Percentiles rank a stretch among this genome's conserved stretches.
Evolutionary conservation across 2,888 invertebrate species (phyloP).

Genomic region (Odontothrips loti): DNA sequence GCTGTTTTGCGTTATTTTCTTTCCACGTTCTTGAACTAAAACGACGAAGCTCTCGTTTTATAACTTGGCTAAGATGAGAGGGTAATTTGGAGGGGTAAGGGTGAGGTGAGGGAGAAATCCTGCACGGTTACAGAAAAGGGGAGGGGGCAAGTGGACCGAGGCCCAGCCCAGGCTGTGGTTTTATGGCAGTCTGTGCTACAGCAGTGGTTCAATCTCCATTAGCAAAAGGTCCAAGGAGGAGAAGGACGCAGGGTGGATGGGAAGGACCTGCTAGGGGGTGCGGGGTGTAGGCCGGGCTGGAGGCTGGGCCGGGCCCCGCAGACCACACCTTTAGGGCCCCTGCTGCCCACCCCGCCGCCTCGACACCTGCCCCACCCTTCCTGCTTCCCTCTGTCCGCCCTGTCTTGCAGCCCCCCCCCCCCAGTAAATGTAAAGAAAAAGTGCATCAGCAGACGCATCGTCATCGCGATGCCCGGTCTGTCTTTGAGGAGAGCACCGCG

Average conservation of each 20-base stretch:
- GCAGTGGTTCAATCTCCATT: slow-evolving; percentile 11
- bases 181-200: background rate
- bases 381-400: background rate
- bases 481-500: too few species aligned
- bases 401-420: background rate
- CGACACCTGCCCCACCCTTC: background rate
- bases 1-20: background rate
- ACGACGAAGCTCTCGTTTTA: too few species aligned
- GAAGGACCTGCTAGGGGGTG: background rate
- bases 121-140: background rate
- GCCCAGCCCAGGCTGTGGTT: background rate
- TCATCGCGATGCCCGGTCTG: too few species aligned
- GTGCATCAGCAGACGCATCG: too few species aligned
- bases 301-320: background rate
- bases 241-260: background rate
- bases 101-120: background rate
- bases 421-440: too few species aligned
- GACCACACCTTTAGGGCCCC: background rate
- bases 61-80: background rate
- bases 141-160: background rate
- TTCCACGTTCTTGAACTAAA: too few species aligned
- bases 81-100: background rate
- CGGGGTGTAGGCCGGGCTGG: too few species aligned
- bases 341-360: background rate
- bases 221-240: background rate